These are phyloP conservation scores for Mus caroli DNA, from an alignment of 2,797 vertebrate genomes.

Conservation along the genomic window DNA sequence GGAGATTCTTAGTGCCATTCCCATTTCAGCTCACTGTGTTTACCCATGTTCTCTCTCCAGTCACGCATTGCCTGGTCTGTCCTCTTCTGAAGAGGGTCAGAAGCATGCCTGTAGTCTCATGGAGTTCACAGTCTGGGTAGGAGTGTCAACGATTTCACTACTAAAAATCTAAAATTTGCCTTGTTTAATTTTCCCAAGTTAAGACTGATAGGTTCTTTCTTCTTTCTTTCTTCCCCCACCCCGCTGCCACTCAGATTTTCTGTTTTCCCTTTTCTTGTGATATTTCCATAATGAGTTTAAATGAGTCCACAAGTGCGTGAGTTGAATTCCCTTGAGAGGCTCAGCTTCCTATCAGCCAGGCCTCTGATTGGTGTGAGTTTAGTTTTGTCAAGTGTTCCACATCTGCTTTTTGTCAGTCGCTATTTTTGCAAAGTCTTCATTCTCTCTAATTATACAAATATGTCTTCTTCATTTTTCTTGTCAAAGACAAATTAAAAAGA, in stretches of 20 bases:
- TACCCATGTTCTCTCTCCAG: not conserved
- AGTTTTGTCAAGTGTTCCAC: slow-evolving; percentile 67
- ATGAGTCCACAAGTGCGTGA: slow-evolving; percentile 40
- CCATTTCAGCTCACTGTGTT: not conserved
- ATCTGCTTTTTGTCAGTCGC: slow-evolving; percentile 78
- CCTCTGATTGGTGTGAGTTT: slow-evolving; percentile 56
- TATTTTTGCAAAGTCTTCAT: slow-evolving; percentile 82
- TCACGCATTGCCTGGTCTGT: not conserved
- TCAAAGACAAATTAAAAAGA: slow-evolving; percentile 83
- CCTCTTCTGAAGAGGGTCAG: not conserved
- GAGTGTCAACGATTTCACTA: not conserved
- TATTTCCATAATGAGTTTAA: slow-evolving; percentile 66
- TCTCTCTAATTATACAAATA: slow-evolving; percentile 82
- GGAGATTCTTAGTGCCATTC: not conserved
- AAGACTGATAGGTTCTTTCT: slow-evolving; percentile 17
- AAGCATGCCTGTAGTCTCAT: not conserved
- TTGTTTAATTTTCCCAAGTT: slow-evolving; percentile 24
- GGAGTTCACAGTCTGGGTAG: not conserved
- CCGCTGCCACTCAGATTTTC: not conserved
- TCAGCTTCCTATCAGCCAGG: not conserved
- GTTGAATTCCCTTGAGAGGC: slow-evolving; percentile 54
- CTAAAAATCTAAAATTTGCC: not conserved
- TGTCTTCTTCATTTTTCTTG: slow-evolving; percentile 83
- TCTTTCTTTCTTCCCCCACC: not conserved
- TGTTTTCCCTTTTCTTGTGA: slow-evolving; percentile 66